Base-by-base conservation (phyloP, 2,888 invertebrate species). In the Mesopsocus fuscifrons region DNA sequence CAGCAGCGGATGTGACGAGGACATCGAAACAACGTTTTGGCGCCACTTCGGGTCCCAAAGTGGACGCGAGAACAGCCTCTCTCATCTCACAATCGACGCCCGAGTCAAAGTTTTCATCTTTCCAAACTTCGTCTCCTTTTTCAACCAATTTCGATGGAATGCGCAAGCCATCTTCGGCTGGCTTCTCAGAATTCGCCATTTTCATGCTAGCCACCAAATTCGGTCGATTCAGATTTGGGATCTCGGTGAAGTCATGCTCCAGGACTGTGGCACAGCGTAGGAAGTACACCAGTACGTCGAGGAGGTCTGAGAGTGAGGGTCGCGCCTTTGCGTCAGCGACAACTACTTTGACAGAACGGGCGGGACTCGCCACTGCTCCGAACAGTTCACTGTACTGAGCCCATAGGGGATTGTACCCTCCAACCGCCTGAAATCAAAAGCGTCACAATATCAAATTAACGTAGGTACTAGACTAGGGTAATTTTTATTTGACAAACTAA, bases 321-420 rank as follows among this genome's bases (percentile, higher is more conserved):
- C 68, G 63, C 42, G 69, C 68, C 5, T 68, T 59, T 22, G 57
- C 53, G 9, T 81, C 81, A 22, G 78, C 73, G 49, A 92, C 70
- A 42, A 92, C 72, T 3, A 91, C 89, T 48, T 79, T 74, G 0
- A 84, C 74, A 30, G 82, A 65, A 57, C 77, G 74, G 0, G 77
- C 68, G 0, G 87, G 85, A 58, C 70, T 72, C 2, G 84, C 88
- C 34, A 84, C 71, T 42, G 79, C 80, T n/a, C 87, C 91, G 56
- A 79, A 82, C 20, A 91, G 64, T 57, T 91, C 88, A 23, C 77
- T 74, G 48, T 91, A 67, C 55, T 92, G 91, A 0, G 84, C 84
- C 89, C 89, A 88, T 1, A 89, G 60, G 0, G 87, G 85, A 62
- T 89, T 91, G 60, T 85, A 88, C 0, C n/a, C n/a, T n/a, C 85